phyloP scores from a whole-genome alignment of 2,797 vertebrate genomes.

The Peromyscus eremicus region DNA sequence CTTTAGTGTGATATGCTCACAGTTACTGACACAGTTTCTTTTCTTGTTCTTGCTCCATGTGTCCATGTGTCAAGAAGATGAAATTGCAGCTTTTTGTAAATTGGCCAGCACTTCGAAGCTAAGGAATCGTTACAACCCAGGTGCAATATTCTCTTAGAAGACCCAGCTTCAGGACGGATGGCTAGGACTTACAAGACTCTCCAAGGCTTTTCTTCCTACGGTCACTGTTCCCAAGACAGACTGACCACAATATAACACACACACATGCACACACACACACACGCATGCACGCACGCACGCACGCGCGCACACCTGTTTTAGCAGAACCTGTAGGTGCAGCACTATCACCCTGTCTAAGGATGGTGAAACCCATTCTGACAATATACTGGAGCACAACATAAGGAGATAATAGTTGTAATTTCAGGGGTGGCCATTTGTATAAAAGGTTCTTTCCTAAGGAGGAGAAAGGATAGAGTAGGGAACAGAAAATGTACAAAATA shows the following conservation, averaged over 20 bases:
- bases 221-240: background rate
- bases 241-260: background rate
- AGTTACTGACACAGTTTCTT: constrained; percentile 56
- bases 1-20: constrained; percentile 38
- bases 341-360: background rate
- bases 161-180: background rate
- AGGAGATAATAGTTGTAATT: background rate
- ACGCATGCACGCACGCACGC: too few relatives aligned
- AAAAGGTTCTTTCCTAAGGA: background rate
- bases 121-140: background rate
- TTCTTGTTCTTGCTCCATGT: constrained; percentile 35
- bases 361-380: background rate
- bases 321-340: background rate
- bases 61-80: constrained; percentile 25
- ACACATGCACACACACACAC: background rate
- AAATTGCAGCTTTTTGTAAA: background rate
- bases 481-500: background rate
- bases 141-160: background rate
- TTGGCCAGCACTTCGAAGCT: background rate
- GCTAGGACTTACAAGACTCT: background rate
- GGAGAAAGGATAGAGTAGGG: background rate
- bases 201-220: background rate
- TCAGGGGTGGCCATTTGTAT: background rate
- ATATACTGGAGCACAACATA: background rate
- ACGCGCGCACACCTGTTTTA: background rate